Percentiles rank a stretch among this genome's conserved stretches.
Evolutionary conservation across 2,113 vertebrate genomes (phyloP).

Genomic region (Tympanuchus pallidicinctus): DNA sequence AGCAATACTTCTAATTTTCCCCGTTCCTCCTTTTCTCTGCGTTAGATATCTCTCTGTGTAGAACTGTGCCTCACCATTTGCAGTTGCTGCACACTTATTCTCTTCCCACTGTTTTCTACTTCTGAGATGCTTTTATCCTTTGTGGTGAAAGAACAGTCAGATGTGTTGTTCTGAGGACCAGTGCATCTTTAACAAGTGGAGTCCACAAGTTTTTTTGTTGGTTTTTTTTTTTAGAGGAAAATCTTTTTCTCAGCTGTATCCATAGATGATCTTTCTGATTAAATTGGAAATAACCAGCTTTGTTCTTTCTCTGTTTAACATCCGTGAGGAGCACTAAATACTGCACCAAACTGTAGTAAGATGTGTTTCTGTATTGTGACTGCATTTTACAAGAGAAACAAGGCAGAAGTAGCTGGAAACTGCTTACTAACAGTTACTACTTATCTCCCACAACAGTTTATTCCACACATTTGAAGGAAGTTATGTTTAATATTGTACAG

Average conservation of each 20-base stretch:
- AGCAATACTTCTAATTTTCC: not conserved
- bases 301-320: not conserved
- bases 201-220: not conserved
- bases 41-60: not conserved
- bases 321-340: not conserved
- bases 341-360: not conserved
- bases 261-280: not conserved
- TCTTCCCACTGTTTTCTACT: not conserved
- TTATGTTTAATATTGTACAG: not conserved
- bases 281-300: not conserved
- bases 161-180: not conserved
- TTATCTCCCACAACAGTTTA: not conserved
- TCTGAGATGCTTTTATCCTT: not conserved
- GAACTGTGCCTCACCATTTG: not conserved
- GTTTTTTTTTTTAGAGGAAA: not conserved
- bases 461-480: not conserved
- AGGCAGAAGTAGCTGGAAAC: not conserved
- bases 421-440: not conserved
- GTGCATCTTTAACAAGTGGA: not conserved
- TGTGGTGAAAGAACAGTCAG: not conserved
- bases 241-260: not conserved
- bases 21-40: not conserved
- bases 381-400: not conserved
- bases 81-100: not conserved
- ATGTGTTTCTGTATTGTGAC: not conserved